A percentile compares a stretch with the other conserved stretches of the same genome.
Conservation (phyloP, 2,113 vertebrate species). For the Chamaetylas fuelleborni region DNA sequence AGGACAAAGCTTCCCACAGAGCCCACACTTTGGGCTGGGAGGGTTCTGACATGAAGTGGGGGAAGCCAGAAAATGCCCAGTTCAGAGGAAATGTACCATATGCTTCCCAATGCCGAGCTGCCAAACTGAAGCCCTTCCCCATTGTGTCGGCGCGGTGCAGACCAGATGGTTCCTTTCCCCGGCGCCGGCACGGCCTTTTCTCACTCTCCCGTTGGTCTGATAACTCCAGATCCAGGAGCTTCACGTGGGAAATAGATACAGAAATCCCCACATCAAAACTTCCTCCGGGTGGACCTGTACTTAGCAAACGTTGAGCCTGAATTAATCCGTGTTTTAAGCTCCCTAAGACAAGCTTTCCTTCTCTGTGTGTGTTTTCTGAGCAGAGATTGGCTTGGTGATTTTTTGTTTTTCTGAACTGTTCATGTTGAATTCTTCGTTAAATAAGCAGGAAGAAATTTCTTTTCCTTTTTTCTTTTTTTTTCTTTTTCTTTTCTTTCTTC, state of each 20-base stretch:
- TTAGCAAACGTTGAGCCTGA: not conserved
- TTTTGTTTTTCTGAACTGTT: not conserved
- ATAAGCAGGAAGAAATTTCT: not conserved
- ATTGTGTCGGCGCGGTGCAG: not conserved
- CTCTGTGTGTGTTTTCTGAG: not conserved
- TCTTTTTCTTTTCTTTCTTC: not conserved
- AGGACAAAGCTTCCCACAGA: rapidly evolving
- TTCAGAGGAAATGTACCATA: not conserved
- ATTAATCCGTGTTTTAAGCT: not conserved
- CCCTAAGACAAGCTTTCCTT: not conserved
- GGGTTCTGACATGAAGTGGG: not conserved
- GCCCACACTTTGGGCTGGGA: rapidly evolving
- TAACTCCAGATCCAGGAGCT: not conserved
- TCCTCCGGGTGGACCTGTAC: rapidly evolving
- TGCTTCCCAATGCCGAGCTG: not conserved
- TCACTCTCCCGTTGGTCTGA: not conserved
- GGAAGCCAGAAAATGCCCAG: not conserved
- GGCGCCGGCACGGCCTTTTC: not conserved
- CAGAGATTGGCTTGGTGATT: not conserved
- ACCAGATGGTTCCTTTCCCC: slow-evolving; percentile 7
- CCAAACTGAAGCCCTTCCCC: not conserved
- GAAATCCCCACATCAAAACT: rapidly evolving
- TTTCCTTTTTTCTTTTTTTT: not conserved
- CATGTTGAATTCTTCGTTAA: not conserved
- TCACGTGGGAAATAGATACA: not conserved